These are phyloP conservation scores for Electrophaes corylata DNA, from an alignment of 2,888 invertebrate genomes.

Conservation along the genomic window DNA sequence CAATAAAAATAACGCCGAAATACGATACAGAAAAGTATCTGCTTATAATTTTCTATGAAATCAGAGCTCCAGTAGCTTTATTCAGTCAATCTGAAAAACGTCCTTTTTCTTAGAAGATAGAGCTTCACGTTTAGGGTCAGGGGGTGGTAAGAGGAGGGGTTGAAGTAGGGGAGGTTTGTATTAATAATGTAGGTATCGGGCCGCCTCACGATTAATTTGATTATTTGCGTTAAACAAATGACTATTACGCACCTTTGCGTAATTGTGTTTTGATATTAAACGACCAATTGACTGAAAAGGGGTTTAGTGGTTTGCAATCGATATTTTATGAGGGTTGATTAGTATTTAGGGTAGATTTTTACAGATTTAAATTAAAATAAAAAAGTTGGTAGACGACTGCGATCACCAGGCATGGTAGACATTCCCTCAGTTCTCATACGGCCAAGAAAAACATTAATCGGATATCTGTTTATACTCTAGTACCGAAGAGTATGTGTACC, in stretches of 20 bases:
- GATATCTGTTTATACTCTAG: too few relatives aligned
- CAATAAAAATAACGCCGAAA: not conserved
- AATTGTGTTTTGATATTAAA: constrained; percentile 36
- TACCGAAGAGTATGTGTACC: too few relatives aligned
- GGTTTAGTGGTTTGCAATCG: constrained; percentile 14
- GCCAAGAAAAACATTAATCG: not conserved
- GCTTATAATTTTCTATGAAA: constrained; percentile 19
- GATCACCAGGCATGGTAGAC: not conserved
- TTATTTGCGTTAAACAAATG: constrained; percentile 66
- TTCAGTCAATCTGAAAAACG: constrained; percentile 28
- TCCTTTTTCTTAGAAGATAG: constrained; percentile 61
- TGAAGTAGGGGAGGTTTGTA: constrained; percentile 62
- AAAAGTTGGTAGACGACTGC: not conserved
- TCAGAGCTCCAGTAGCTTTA: constrained; percentile 23
- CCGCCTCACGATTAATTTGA: constrained; percentile 80
- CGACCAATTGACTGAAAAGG: constrained; percentile 29
- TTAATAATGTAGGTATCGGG: constrained; percentile 83
- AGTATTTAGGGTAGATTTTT: not conserved
- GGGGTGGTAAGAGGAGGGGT: constrained; percentile 42
- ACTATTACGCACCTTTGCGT: constrained; percentile 38
- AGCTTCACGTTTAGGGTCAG: constrained; percentile 43
- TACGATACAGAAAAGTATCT: constrained; percentile 13
- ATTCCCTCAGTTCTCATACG: not conserved
- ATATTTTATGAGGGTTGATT: constrained; percentile 9
- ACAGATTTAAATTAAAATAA: not conserved